Percentiles rank a stretch among this genome's conserved stretches.
These are phyloP conservation scores for Heliconius eleuchia DNA, from an alignment of 1,140 invertebrate species.

Conservation along the genomic window DNA sequence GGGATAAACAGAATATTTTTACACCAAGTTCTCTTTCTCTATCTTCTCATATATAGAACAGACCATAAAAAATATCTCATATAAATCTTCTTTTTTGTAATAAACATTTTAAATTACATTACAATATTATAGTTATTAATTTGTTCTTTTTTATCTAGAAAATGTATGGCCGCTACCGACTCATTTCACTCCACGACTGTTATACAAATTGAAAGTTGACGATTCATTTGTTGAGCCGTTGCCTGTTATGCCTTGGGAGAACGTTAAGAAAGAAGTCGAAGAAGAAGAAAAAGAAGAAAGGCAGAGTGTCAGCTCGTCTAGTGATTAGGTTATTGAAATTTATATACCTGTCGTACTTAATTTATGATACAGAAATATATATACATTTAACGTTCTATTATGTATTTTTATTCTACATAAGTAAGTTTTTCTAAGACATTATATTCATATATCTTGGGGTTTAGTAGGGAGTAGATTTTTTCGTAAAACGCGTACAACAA, in stretches of 20 bases:
- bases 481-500: too few relatives aligned
- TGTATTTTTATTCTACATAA: too few relatives aligned
- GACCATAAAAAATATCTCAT: too few relatives aligned
- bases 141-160: slow-evolving; percentile 49
- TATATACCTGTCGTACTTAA: not conserved
- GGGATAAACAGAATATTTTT: too few relatives aligned
- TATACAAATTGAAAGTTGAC: slow-evolving; percentile 73
- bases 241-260: slow-evolving; percentile 74
- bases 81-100: too few relatives aligned
- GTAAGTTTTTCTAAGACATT: too few relatives aligned
- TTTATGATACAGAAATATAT: not conserved
- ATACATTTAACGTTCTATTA: not conserved
- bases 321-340: slow-evolving; percentile 43
- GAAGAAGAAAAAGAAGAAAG: slow-evolving; percentile 58
- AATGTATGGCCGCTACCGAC: slow-evolving; percentile 70
- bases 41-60: too few relatives aligned
- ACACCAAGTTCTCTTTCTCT: too few relatives aligned
- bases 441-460: too few relatives aligned
- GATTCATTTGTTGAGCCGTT: slow-evolving; percentile 73
- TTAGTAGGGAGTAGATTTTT: too few relatives aligned
- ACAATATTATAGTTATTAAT: not conserved
- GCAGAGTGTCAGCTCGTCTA: slow-evolving; percentile 52
- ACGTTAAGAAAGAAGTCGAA: slow-evolving; percentile 58
- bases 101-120: too few relatives aligned
- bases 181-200: slow-evolving; percentile 63